Percentiles rank a stretch among this genome's conserved stretches.
Evolutionary conservation across 2,888 invertebrate genomes (phyloP).

Genomic region (Drosophila prostipennis): DNA sequence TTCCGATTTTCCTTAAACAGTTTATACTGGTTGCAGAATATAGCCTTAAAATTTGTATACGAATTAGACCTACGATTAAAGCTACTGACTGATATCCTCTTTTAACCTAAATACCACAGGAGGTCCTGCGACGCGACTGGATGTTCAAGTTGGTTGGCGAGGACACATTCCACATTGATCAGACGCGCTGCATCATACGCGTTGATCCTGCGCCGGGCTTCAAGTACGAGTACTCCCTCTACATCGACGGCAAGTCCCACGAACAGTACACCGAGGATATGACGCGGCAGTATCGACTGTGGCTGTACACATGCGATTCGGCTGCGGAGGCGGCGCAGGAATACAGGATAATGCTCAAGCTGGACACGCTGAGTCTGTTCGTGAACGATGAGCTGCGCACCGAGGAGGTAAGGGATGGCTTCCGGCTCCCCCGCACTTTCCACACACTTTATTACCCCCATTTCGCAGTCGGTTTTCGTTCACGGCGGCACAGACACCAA

Average conservation of each 20-base stretch:
- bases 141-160: conserved; percentile 96
- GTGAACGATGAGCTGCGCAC: conserved; percentile 82
- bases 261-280: conserved; percentile 93
- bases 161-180: conserved; percentile 90
- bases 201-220: conserved; percentile 89
- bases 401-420: conserved; percentile 74
- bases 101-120: conserved; percentile 84
- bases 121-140: conserved; percentile 91
- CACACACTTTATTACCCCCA: conserved; percentile 35
- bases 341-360: conserved; percentile 89
- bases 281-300: conserved; percentile 90
- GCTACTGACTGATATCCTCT: no score
- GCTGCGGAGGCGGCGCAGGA: conserved; percentile 84
- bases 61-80: no score
- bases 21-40: no score
- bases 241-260: conserved; percentile 92
- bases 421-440: background rate
- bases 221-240: conserved; percentile 91
- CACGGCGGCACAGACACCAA: conserved; percentile 94
- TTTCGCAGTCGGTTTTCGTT: conserved; percentile 90
- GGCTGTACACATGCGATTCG: conserved; percentile 86
- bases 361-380: conserved; percentile 83
- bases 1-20: no score
- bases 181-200: conserved; percentile 83
- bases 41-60: no score